Evolutionary conservation across 1,140 invertebrate species (phyloP), one percentile per base, ranked within the genome.

Genomic region (Rhizoglyphus robini): DNA sequence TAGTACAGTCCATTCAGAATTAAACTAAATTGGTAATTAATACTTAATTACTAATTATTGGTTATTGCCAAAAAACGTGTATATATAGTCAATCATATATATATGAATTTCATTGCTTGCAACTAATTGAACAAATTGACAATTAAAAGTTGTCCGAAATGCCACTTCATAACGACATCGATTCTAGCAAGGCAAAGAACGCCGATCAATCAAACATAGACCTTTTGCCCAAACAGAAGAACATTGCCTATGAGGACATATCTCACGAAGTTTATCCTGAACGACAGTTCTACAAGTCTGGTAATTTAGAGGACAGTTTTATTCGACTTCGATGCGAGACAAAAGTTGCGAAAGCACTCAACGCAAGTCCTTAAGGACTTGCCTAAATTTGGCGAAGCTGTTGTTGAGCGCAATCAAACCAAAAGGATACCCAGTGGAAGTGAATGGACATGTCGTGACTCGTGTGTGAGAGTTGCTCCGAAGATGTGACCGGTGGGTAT

Each of bases 381-480:
- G n/a, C n/a, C n/a, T n/a, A n/a, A n/a, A n/a, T 32, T 29, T 68
- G 46, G 66, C 66, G 20, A 70, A 68, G 36, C 34, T 68, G 5
- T 31, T 68, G 27, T 31, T 69, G n/a, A 38, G 63, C 4, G 61
- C 63, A 11, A n/a, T 61, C 15, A 54, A 47, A 20, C 46, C 63
- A 15, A 59, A 69, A 25, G 57, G 65, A 59, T 68, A 59, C 64
- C 67, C 60, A 63, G 31, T 96, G 68, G 86, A 94, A 74, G 77
- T 93, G 46, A 76, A 85, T 23, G 81, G 93, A 67, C 92, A 96
- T 74, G 84, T n/a, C n/a, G n/a, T n/a, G n/a, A n/a, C n/a, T 96
- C 66, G 84, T 87, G 0, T 96, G 92, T 80, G 93, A 96, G 81
- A 81, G 86, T 23, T 97, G 94, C 77, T 83, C 86, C 72, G 75